Conservation (phyloP, 1,140 invertebrate genomes). For the Lordiphosa collinella region DNA sequence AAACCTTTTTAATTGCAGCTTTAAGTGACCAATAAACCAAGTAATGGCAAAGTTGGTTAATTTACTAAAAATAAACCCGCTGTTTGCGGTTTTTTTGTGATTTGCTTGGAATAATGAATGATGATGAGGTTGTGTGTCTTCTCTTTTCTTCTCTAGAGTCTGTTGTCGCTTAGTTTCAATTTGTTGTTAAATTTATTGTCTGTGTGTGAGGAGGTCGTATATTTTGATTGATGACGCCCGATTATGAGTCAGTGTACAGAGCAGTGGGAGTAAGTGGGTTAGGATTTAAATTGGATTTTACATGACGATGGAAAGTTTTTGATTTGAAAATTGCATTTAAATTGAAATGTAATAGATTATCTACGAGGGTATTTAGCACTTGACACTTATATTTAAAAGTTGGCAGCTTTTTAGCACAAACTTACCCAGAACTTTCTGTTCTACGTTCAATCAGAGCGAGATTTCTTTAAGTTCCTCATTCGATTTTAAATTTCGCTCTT, state of each 20-base stretch:
- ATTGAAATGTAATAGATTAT: no score
- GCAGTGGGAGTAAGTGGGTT: conserved; percentile 30
- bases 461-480: no score
- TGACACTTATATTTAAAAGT: no score
- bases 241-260: conserved; percentile 55
- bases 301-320: no score
- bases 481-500: no score
- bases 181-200: conserved; percentile 27
- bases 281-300: conserved; percentile 22
- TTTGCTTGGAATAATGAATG: background rate
- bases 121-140: background rate
- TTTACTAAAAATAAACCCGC: conserved; percentile 40
- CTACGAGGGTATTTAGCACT: no score
- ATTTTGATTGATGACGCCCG: conserved; percentile 60
- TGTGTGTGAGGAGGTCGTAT: conserved; percentile 3
- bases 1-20: conserved; percentile 60
- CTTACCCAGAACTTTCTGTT: no score
- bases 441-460: no score
- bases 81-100: conserved; percentile 1
- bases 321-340: no score
- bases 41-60: conserved; percentile 18
- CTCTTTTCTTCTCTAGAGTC: background rate
- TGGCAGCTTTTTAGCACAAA: no score
- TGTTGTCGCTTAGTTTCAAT: conserved; percentile 14
- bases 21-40: conserved; percentile 54